Evolutionary conservation across 2,888 invertebrate species (phyloP).

Genomic region (Cyclophora albipunctata): DNA sequence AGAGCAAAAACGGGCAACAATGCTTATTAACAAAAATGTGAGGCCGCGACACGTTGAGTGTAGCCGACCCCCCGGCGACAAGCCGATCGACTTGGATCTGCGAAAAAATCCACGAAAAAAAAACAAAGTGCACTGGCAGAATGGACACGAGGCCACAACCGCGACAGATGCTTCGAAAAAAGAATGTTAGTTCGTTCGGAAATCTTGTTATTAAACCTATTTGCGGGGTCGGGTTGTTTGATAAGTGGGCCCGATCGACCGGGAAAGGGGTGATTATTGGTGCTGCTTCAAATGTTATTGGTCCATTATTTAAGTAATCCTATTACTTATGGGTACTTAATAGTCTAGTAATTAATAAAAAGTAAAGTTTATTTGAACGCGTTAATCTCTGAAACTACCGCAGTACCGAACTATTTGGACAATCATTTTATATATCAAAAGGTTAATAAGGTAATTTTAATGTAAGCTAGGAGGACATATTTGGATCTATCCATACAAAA

Average conservation of each 20-base stretch:
- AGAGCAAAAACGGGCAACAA: conserved; percentile 49
- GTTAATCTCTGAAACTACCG: too few relatives aligned
- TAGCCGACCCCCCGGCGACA: conserved; percentile 58
- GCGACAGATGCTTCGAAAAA: conserved; percentile 63
- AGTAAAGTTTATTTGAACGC: too few relatives aligned
- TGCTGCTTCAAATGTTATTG: too few relatives aligned
- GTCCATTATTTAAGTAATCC: too few relatives aligned
- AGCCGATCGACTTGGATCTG: conserved; percentile 52
- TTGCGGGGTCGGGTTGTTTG: conserved; percentile 42
- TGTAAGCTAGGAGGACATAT: too few relatives aligned
- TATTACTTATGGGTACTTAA: too few relatives aligned
- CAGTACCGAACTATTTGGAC: too few relatives aligned
- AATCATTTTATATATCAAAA: too few relatives aligned
- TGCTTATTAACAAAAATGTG: conserved; percentile 42
- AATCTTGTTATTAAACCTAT: conserved; percentile 51
- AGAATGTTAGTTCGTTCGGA: conserved; percentile 33
- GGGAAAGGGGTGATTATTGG: conserved; percentile 32
- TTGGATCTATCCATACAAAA: too few relatives aligned
- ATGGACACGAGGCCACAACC: conserved; percentile 65
- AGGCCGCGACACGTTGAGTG: conserved; percentile 46
- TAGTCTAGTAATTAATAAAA: too few relatives aligned
- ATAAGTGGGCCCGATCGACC: conserved; percentile 43
- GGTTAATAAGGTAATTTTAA: too few relatives aligned
- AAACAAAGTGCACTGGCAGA: conserved; percentile 26
- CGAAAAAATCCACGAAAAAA: conserved; percentile 44